A percentile compares a stretch with the other conserved stretches of the same genome.
phyloP scores from a whole-genome alignment of 2,113 vertebrate genomes.

The Scalopus aquaticus region DNA sequence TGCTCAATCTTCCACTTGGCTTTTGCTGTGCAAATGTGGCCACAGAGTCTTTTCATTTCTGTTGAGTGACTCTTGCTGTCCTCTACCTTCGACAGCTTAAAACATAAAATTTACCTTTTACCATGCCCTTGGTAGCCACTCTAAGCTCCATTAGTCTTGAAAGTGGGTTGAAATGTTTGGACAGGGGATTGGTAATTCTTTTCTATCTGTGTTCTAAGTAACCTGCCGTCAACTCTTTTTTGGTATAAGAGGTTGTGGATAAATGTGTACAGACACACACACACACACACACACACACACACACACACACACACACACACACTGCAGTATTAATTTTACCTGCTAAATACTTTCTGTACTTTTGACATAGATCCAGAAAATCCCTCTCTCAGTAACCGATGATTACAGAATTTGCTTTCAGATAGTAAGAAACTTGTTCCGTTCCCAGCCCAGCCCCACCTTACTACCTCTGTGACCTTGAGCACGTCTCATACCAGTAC shows the following conservation, averaged over 20 bases:
- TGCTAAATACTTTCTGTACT: neutral
- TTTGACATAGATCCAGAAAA: neutral
- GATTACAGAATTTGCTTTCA: neutral
- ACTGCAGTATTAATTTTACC: neutral
- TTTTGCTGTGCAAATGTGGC: constrained; percentile 71
- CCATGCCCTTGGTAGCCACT: neutral
- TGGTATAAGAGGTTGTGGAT: neutral
- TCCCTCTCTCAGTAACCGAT: neutral
- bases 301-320: neutral
- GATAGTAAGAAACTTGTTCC: neutral
- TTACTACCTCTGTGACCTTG: neutral
- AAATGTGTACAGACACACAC: neutral
- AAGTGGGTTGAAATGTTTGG: neutral
- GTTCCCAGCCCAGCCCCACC: neutral
- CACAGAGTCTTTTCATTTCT: constrained; percentile 45
- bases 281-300: neutral
- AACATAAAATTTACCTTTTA: neutral
- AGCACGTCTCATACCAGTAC: neutral
- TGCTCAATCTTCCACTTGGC: constrained; percentile 73
- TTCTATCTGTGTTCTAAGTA: neutral
- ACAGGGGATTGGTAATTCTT: neutral
- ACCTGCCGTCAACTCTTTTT: neutral
- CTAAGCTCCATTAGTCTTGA: neutral
- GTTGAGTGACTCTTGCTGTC: constrained; percentile 7
- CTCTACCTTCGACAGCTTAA: neutral